Conservation (phyloP, 2,113 vertebrate genomes). For the Thalassoma bifasciatum region DNA sequence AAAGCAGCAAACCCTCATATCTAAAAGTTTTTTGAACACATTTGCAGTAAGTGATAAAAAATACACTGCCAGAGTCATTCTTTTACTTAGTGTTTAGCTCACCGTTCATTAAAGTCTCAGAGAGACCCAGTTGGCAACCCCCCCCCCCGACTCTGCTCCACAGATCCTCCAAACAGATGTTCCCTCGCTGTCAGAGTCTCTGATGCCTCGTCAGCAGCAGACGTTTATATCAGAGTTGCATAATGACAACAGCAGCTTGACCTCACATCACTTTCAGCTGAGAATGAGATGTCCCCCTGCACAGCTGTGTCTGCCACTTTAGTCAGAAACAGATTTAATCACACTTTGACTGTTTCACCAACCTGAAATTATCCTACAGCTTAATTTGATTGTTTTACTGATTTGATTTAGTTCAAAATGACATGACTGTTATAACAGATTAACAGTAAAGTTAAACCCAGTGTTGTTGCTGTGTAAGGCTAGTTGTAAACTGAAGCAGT, state of each 20-base stretch:
- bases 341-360: neutral
- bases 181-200: neutral
- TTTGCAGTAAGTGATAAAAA: no score
- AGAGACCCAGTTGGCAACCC: no score
- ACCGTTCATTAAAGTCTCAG: no score
- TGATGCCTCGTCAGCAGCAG: conserved; percentile 3
- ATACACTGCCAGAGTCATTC: no score
- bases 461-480: no score
- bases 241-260: conserved; percentile 18
- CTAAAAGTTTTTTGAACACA: no score
- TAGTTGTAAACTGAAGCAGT: no score
- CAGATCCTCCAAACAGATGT: conserved; percentile 11
- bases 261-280: conserved; percentile 14
- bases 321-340: conserved; percentile 20
- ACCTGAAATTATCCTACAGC: neutral
- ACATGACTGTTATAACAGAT: no score
- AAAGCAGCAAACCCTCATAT: no score
- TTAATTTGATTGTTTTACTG: neutral
- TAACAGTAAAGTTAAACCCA: no score
- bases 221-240: conserved; percentile 11
- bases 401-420: no score
- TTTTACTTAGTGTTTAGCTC: no score
- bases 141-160: neutral
- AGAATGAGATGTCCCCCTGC: neutral
- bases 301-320: conserved; percentile 25